phyloP scores from a whole-genome alignment of 1,140 invertebrate species.

The Spodoptera frugiperda region DNA sequence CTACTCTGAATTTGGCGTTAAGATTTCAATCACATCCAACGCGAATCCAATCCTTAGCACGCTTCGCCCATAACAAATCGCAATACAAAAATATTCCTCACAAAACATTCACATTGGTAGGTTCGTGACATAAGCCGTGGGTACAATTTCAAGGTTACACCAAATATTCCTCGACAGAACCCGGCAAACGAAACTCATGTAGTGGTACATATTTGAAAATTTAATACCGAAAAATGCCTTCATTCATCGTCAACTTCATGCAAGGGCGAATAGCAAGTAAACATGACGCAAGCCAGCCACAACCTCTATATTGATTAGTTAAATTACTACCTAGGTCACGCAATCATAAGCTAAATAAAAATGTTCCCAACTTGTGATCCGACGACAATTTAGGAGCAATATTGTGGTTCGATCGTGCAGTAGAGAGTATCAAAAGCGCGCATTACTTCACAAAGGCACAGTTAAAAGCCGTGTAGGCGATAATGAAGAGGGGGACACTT shows the following conservation, averaged over 20 bases:
- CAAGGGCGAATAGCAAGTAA: conserved; percentile 66
- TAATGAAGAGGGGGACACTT: conserved; percentile 37
- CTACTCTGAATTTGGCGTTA: not conserved
- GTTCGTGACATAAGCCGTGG: conserved; percentile 36
- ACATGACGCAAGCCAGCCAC: conserved; percentile 70
- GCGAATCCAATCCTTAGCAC: not conserved
- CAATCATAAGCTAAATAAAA: conserved; percentile 54
- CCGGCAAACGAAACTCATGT: not conserved
- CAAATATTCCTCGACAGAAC: conserved; percentile 32
- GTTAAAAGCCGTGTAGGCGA: conserved; percentile 20
- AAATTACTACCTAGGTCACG: conserved; percentile 70
- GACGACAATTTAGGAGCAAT: not conserved
- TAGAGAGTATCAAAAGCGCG: conserved; percentile 7
- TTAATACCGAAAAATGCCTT: conserved; percentile 35
- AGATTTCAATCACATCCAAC: conserved; percentile 29
- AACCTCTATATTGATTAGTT: conserved; percentile 76
- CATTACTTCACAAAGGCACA: conserved; percentile 33
- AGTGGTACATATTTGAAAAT: conserved; percentile 28
- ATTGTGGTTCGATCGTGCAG: not conserved
- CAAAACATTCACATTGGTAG: conserved; percentile 17
- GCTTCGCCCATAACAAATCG: conserved; percentile 11
- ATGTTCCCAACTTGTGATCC: conserved; percentile 27
- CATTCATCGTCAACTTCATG: conserved; percentile 51
- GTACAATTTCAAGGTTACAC: conserved; percentile 39
- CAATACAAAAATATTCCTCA: conserved; percentile 4